Evolutionary conservation across 1,140 invertebrate genomes (phyloP).

Genomic region (Drosophila subpulchrella): DNA sequence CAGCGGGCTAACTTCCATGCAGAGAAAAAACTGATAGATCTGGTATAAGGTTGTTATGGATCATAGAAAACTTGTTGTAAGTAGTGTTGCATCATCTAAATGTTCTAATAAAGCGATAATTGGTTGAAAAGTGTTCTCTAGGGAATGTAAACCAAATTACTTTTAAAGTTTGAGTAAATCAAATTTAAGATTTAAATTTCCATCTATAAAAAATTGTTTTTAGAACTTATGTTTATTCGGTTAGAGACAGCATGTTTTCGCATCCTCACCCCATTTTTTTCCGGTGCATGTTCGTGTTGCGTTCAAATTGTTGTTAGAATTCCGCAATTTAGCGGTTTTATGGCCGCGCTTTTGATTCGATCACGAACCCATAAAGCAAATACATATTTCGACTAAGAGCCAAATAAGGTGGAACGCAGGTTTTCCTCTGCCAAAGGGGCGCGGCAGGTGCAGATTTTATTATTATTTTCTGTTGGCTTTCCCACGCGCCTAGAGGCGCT

Average conservation of each 20-base stretch:
- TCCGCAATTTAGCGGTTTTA: conserved; percentile 72
- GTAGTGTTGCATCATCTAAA: not conserved
- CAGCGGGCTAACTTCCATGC: conserved; percentile 41
- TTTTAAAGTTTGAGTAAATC: too few species aligned
- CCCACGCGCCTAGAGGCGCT: conserved; percentile 54
- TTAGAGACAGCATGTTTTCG: too few species aligned
- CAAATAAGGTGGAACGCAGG: conserved; percentile 38
- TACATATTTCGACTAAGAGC: conserved; percentile 24
- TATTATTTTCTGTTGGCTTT: conserved; percentile 39
- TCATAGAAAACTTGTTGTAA: too few species aligned
- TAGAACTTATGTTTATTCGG: too few species aligned
- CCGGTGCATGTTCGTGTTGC: conserved; percentile 58
- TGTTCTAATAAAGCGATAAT: not conserved
- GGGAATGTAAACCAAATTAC: too few species aligned
- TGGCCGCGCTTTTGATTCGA: conserved; percentile 72
- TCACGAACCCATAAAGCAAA: conserved; percentile 55
- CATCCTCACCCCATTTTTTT: not conserved
- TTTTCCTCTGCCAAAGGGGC: conserved; percentile 36
- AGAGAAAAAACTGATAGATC: not conserved
- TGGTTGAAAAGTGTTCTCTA: too few species aligned
- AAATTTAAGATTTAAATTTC: not conserved
- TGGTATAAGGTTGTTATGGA: too few species aligned
- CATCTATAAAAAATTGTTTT: too few species aligned
- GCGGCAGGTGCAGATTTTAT: conserved; percentile 61
- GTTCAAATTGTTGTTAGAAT: conserved; percentile 70